phyloP scores from a whole-genome alignment of 2,797 vertebrate genomes.

The Sorex maritimensis region DNA sequence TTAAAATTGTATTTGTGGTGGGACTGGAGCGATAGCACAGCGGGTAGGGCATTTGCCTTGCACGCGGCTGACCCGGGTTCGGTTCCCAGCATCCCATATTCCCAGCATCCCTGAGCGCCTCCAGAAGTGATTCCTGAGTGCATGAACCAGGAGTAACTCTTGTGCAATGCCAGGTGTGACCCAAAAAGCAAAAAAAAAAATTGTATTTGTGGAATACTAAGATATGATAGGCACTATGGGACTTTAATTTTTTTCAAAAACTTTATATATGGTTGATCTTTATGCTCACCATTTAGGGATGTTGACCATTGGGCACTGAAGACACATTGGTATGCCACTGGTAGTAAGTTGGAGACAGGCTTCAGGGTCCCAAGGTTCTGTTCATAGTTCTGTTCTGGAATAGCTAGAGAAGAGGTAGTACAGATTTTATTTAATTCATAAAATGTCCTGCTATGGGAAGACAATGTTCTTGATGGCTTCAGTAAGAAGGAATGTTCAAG shows the following conservation, averaged over 20 bases:
- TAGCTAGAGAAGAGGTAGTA: neutral
- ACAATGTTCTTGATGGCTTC: slow-evolving; percentile 18
- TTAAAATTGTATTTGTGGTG: neutral
- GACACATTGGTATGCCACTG: neutral
- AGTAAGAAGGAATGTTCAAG: slow-evolving; percentile 6
- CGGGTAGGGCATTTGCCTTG: too few relatives aligned
- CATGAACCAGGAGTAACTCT: too few relatives aligned
- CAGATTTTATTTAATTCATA: slow-evolving; percentile 33
- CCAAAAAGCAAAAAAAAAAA: neutral
- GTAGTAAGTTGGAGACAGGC: neutral
- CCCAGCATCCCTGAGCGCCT: too few relatives aligned
- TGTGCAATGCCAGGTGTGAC: too few relatives aligned
- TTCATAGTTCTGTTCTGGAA: neutral
- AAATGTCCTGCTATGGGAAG: neutral
- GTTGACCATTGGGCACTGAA: neutral
- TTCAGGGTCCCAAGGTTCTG: neutral
- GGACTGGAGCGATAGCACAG: too few relatives aligned
- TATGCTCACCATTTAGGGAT: neutral
- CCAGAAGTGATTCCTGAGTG: too few relatives aligned
- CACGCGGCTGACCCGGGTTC: too few relatives aligned
- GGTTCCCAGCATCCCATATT: too few relatives aligned
- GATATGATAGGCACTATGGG: neutral
- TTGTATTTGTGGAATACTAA: neutral
- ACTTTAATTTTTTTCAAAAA: neutral
- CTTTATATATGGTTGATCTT: neutral